Evolutionary conservation across 2,797 vertebrate genomes (phyloP), one percentile per base, ranked within the genome.

Genomic region (Aeoliscus strigatus): DNA sequence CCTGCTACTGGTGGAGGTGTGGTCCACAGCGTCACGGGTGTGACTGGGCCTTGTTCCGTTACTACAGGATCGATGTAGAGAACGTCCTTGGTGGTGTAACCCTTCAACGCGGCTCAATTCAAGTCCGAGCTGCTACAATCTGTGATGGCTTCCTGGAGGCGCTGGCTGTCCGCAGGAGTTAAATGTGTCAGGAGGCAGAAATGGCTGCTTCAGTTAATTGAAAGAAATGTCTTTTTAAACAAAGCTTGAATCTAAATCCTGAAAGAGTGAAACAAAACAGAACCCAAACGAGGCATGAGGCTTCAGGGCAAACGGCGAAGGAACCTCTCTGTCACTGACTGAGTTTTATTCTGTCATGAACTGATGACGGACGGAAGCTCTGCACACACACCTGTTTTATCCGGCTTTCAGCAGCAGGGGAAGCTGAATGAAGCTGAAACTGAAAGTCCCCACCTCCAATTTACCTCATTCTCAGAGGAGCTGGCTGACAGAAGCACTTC

Each of bases 401-500:
- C n/a, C 6, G 18, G 18, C 18, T 21, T 21, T 6, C 18, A 21
- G 18, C 18, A 21, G 18, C 18, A 21, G 18, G 6, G 6, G 6
- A 3, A 21, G 18, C 6, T 21, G 3, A 21, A 21, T n/a, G n/a
- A n/a, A n/a, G n/a, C n/a, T n/a, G n/a, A n/a, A n/a, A n/a, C n/a
- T n/a, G n/a, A n/a, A n/a, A n/a, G n/a, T n/a, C n/a, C 18, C 6
- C 18, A 3, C 18, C 18, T 21, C 18, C 18, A 21, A 45, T 66
- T 38, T 79, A 96, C 96, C 93, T 99, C 96, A 0, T 99, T 99
- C 85, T 99, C 96, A 4, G 96, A 99, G 0, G 96, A 99, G 82
- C 96, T 99, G 66, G 96, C 96, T 32, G 96, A 99, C 0, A 99
- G 84, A 46, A 99, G 95, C 68, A 99, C 96, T 79, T 99, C 96